Conservation (phyloP, 2,888 invertebrate species). For the Halictus quadricinctus region DNA sequence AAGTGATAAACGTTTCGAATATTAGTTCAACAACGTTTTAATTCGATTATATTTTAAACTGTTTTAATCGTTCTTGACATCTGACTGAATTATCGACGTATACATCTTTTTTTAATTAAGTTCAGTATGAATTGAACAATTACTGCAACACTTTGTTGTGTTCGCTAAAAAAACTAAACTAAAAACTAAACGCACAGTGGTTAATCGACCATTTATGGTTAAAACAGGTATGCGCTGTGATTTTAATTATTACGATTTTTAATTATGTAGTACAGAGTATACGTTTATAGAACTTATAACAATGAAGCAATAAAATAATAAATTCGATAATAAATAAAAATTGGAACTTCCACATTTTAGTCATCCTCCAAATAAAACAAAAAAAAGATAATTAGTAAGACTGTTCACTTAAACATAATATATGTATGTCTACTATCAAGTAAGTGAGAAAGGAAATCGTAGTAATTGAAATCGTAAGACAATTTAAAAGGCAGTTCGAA, state of each 20-base stretch:
- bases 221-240: background rate
- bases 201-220: slow-evolving; percentile 10
- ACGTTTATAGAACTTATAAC: background rate
- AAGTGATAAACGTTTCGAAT: background rate
- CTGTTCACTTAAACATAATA: too few species aligned
- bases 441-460: background rate
- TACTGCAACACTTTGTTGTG: background rate
- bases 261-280: background rate
- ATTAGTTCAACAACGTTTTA: background rate
- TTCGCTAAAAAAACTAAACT: too few species aligned
- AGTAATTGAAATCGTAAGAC: slow-evolving; percentile 15
- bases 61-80: background rate
- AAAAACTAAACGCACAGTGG: background rate
- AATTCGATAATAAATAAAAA: background rate
- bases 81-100: background rate
- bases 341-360: background rate
- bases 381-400: background rate
- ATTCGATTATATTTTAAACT: background rate
- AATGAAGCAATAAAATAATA: background rate
- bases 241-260: slow-evolving; percentile 21
- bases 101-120: background rate
- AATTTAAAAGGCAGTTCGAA: background rate
- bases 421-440: background rate
- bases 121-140: background rate
- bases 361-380: background rate